A percentile compares a stretch with the other conserved stretches of the same genome.
These are phyloP conservation scores for Apamea epomidion DNA, from an alignment of 2,888 invertebrate genomes.

Conservation along the genomic window DNA sequence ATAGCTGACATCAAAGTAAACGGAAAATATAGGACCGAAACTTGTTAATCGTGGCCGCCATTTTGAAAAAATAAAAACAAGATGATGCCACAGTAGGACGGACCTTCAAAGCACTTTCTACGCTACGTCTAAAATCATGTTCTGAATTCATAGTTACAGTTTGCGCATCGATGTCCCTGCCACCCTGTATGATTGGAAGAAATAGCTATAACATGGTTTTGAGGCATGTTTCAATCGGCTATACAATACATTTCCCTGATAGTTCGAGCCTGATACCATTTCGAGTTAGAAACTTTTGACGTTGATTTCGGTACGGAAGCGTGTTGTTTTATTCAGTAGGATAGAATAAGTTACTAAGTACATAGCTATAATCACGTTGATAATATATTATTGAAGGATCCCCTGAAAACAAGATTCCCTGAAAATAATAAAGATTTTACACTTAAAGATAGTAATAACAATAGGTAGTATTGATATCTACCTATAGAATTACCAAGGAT, in stretches of 20 bases:
- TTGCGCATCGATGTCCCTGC: not conserved
- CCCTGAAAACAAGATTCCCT: not conserved
- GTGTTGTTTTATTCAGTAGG: not conserved
- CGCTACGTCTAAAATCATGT: too few relatives aligned
- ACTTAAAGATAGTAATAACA: not conserved
- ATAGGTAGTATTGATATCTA: not conserved
- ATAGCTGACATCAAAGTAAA: not conserved
- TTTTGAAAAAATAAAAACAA: not conserved
- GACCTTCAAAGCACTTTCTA: not conserved
- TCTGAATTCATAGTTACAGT: not conserved
- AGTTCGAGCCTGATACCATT: not conserved
- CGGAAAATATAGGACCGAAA: not conserved
- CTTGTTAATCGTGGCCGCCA: not conserved
- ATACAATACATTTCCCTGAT: not conserved
- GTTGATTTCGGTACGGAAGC: constrained; percentile 8
- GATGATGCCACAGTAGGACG: not conserved
- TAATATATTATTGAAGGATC: not conserved
- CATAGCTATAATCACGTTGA: not conserved
- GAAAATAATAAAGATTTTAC: not conserved
- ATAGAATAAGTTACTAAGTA: not conserved
- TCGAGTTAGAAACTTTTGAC: constrained; percentile 15
- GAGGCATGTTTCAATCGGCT: not conserved
- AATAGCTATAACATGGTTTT: not conserved
- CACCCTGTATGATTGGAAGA: not conserved
- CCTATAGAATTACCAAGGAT: not conserved